Percentiles rank a stretch among this genome's conserved stretches.
Evolutionary conservation across 2,888 invertebrate genomes (phyloP).

Genomic region (Saturnia pavonia): DNA sequence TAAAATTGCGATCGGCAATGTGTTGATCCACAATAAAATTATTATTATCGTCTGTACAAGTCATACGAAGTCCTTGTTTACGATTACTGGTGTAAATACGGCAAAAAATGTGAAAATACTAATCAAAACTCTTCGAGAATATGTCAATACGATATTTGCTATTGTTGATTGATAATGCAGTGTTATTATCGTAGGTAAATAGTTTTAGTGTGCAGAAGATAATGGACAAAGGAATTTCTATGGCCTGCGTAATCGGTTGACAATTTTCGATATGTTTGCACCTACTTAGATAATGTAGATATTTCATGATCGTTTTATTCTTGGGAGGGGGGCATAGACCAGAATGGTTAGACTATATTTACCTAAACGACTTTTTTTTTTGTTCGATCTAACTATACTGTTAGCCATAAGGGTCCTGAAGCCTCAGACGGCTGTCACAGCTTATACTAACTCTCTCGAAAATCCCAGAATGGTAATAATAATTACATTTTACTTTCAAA

Average conservation of each 20-base stretch:
- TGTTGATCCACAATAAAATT: not conserved
- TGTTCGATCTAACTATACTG: too few relatives aligned
- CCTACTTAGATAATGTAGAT: slow-evolving; percentile 4
- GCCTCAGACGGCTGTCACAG: too few relatives aligned
- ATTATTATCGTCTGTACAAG: not conserved
- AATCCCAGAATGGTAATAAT: too few relatives aligned
- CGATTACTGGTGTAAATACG: slow-evolving; percentile 24
- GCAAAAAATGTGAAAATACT: slow-evolving; percentile 43
- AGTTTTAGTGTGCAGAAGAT: slow-evolving; percentile 14
- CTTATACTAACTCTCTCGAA: too few relatives aligned
- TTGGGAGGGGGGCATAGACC: not conserved
- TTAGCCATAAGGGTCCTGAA: too few relatives aligned
- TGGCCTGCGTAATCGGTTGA: slow-evolving; percentile 16
- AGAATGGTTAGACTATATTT: too few relatives aligned
- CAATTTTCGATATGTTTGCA: slow-evolving; percentile 8
- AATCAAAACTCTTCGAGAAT: slow-evolving; percentile 49
- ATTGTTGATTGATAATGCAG: slow-evolving; percentile 27
- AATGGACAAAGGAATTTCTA: slow-evolving; percentile 20
- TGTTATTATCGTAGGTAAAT: slow-evolving; percentile 22
- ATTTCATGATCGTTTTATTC: not conserved
- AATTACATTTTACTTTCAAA: too few relatives aligned
- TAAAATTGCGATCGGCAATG: not conserved
- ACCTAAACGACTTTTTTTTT: too few relatives aligned
- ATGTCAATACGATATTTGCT: slow-evolving; percentile 39
- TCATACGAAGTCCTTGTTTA: not conserved